Evolutionary conservation across 2,113 vertebrate genomes (phyloP), one percentile per base, ranked within the genome.

Genomic region (Garra rufa): DNA sequence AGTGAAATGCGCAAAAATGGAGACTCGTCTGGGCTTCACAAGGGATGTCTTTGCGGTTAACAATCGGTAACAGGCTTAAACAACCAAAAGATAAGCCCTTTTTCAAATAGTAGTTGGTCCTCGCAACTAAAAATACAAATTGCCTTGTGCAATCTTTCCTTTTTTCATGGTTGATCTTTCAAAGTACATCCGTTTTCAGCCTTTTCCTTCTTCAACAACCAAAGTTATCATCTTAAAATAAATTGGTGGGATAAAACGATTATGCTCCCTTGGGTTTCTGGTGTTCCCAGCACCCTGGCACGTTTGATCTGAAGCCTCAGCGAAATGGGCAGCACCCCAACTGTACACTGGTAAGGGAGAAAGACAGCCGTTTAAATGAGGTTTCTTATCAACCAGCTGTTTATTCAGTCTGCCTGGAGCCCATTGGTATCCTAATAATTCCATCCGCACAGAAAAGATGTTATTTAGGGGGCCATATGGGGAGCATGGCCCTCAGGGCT

Each of bases 401-500:
- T 50, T 67, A 85, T 74, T 75, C 76, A 65, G 77, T 46, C 67
- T 81, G 55, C 43, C n/a, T 65, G 34, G 79, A 52, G 84, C 88
- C 69, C 86, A 8, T 1, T 13, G 24, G 15, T 26, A 15, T 10
- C 28, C 81, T 79, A 88, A 91, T 91, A 86, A 88, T 87, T 83
- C 50, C 65, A 67, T 83, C 46, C 44, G 17, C 21, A 21, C 13
- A 28, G 65, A 89, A 86, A 88, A 83, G 14, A 81, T 84, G 76
- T 86, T 88, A 87, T 87, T 92, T 90, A 82, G 78, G 73, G 85
- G 86, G 90, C 87, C 77, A 85, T 88, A 86, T 87, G 87, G 57
- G 85, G 50, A 28, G 38, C 10, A 10, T 81, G 55, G 69, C 85
- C 52, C 86, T 90, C 89, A 87, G 85, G 76, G 67, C 57, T 78